phyloP scores from a whole-genome alignment of 1,140 invertebrate species.

The Palaemon carinicauda region DNA sequence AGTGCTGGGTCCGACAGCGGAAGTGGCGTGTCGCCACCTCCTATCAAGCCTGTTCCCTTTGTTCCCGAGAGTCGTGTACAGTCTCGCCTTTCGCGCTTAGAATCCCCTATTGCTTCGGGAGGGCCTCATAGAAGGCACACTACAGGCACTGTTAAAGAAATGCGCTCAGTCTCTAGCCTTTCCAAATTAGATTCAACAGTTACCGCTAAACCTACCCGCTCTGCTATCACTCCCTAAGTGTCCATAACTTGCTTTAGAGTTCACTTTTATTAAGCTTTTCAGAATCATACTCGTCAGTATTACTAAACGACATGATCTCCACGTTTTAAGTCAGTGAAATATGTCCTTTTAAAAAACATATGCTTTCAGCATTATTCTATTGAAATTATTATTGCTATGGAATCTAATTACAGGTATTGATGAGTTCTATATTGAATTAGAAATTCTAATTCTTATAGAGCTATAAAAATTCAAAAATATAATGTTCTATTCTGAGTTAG shows the following conservation, averaged over 20 bases:
- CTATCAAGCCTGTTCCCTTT: neutral
- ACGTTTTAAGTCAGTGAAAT: no score
- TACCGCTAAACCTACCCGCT: conserved; percentile 10
- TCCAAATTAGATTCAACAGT: conserved; percentile 22
- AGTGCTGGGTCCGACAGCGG: conserved; percentile 37
- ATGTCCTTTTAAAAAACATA: no score
- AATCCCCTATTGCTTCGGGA: neutral
- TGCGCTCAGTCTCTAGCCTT: conserved; percentile 33
- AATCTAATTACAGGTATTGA: no score
- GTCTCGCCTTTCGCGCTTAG: neutral
- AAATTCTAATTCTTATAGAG: no score
- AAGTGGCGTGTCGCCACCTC: conserved; percentile 2
- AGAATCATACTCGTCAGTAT: no score
- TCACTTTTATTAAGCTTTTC: no score
- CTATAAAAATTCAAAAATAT: neutral
- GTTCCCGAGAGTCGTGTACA: neutral
- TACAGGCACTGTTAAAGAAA: conserved; percentile 3
- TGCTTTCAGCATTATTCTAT: no score
- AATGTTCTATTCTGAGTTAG: conserved; percentile 39
- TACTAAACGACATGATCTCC: no score
- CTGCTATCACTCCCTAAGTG: conserved; percentile 33
- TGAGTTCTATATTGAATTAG: no score
- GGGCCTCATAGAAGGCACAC: neutral
- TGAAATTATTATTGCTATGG: no score
- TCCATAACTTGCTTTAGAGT: no score